A percentile compares a stretch with the other conserved stretches of the same genome.
Conservation (phyloP, 2,113 vertebrate genomes). For the Epinephelus lanceolatus region DNA sequence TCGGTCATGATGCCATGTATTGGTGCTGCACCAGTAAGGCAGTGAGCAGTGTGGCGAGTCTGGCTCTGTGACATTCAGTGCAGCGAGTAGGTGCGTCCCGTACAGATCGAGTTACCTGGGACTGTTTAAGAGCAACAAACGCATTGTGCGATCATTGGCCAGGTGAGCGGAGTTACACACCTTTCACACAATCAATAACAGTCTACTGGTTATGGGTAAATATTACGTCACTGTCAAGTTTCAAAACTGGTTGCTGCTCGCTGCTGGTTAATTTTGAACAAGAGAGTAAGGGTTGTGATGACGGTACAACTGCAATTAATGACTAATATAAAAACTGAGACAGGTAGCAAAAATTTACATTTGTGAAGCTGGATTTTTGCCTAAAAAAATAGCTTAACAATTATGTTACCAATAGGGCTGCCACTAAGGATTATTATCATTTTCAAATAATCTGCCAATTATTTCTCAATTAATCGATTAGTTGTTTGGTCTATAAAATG, state of each 20-base stretch:
- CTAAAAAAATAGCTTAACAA: background rate
- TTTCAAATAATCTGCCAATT: too few species aligned
- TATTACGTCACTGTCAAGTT: constrained; percentile 10
- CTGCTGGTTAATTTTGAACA: background rate
- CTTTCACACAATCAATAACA: background rate
- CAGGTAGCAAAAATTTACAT: background rate
- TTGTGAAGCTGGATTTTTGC: background rate
- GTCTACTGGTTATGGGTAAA: background rate
- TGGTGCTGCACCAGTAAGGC: constrained; percentile 62
- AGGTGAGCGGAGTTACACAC: background rate
- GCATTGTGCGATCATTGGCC: background rate
- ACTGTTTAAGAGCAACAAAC: constrained; percentile 1
- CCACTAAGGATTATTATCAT: too few species aligned
- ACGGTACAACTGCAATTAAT: background rate
- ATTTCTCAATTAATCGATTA: too few species aligned
- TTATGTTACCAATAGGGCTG: background rate
- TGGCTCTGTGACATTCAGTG: constrained; percentile 67
- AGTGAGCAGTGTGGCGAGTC: constrained; percentile 46
- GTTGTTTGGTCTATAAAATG: too few species aligned
- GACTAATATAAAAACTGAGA: background rate
- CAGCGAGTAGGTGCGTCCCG: constrained; percentile 22
- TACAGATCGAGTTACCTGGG: background rate
- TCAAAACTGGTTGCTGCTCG: background rate
- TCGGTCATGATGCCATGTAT: background rate
- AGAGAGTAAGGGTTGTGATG: background rate